Evolutionary conservation across 1,140 invertebrate genomes (phyloP).

Genomic region (Stenopsyche tienmushanensis): DNA sequence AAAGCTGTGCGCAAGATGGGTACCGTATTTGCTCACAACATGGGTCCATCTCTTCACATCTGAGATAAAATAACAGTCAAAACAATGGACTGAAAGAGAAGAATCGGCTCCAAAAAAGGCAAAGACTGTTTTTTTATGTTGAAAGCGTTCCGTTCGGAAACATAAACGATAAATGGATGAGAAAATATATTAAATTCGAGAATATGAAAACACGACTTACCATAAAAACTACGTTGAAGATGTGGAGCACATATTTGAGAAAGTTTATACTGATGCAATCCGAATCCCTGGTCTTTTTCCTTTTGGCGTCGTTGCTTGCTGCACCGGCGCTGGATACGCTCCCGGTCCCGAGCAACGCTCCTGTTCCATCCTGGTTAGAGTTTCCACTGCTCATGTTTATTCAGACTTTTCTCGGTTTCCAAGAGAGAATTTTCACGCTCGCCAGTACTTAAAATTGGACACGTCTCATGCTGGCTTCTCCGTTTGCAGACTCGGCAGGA

Average conservation of each 20-base stretch:
- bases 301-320: slow-evolving; percentile 25
- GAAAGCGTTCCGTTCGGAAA: neutral
- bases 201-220: slow-evolving; percentile 60
- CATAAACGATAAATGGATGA: neutral
- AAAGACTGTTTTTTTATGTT: no score
- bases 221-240: slow-evolving; percentile 77
- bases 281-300: slow-evolving; percentile 60
- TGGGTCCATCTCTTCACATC: no score
- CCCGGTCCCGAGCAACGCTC: slow-evolving; percentile 36
- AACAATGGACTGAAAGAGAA: no score
- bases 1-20: no score
- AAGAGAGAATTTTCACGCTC: neutral
- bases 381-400: slow-evolving; percentile 32
- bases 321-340: slow-evolving; percentile 37
- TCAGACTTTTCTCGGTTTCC: neutral
- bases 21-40: no score
- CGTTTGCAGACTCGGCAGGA: neutral
- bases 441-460: neutral
- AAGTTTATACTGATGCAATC: slow-evolving; percentile 78
- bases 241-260: slow-evolving; percentile 74
- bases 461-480: neutral
- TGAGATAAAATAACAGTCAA: no score
- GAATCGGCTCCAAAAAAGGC: no score
- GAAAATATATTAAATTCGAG: no score
- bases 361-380: slow-evolving; percentile 33